phyloP scores from a whole-genome alignment of 2,888 invertebrate genomes.

The Physocephala rufipes region DNA sequence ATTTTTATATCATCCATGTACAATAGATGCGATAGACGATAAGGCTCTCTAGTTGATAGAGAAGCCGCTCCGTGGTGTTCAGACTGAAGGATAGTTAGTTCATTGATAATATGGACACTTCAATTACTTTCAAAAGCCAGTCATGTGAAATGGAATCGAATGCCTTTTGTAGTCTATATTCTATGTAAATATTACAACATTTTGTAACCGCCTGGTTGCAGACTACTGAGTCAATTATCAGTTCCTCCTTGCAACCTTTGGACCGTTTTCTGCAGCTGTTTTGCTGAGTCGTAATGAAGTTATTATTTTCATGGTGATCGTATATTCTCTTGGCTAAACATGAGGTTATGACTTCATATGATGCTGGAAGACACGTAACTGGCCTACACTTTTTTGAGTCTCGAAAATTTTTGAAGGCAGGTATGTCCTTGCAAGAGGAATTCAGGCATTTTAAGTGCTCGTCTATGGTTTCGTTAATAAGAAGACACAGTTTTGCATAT shows the following conservation, averaged over 20 bases:
- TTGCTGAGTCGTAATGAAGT: constrained; percentile 14
- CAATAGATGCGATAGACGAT: too few relatives aligned
- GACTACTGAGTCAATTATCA: constrained; percentile 10
- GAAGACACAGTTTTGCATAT: neutral
- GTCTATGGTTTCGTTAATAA: neutral
- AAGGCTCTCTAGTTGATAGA: too few relatives aligned
- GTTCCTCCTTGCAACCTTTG: constrained; percentile 4
- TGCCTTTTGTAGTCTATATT: constrained; percentile 15
- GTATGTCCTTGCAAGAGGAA: neutral
- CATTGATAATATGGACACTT: too few relatives aligned
- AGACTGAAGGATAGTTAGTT: too few relatives aligned
- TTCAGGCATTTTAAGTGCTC: neutral
- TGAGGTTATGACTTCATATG: constrained; percentile 29
- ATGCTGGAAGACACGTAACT: constrained; percentile 28
- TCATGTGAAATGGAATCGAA: constrained; percentile 19
- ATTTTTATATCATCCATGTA: too few relatives aligned
- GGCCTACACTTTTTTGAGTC: constrained; percentile 19
- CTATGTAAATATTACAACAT: constrained; percentile 13
- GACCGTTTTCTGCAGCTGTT: constrained; percentile 1
- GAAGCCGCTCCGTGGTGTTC: too few relatives aligned
- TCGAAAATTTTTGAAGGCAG: neutral
- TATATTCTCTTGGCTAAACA: constrained; percentile 26
- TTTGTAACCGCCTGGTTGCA: neutral
- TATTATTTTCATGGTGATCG: constrained; percentile 3
- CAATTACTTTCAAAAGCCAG: neutral